phyloP scores from a whole-genome alignment of 2,888 invertebrate species.

The Kuschelorhynchus macadamiae region DNA sequence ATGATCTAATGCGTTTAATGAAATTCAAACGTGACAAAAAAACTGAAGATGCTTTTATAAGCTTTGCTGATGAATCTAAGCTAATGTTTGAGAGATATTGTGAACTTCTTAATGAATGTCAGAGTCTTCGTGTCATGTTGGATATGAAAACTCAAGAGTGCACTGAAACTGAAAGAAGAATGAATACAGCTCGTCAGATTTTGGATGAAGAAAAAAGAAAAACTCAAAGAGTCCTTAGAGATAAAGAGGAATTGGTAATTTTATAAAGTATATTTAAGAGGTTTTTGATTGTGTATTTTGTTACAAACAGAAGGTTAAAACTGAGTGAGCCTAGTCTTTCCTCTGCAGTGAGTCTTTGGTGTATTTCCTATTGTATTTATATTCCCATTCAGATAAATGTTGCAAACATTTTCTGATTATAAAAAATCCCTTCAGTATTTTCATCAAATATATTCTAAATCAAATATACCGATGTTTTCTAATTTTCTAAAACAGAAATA shows the following conservation, averaged over 20 bases:
- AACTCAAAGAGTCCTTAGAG: conserved; percentile 62
- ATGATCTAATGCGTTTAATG: conserved; percentile 56
- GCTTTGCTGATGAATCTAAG: conserved; percentile 81
- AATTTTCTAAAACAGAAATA: too few relatives aligned
- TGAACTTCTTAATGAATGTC: conserved; percentile 80
- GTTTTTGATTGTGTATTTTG: too few relatives aligned
- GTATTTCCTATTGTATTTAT: too few relatives aligned
- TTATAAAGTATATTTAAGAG: not conserved
- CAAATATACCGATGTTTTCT: too few relatives aligned
- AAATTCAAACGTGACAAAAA: conserved; percentile 47
- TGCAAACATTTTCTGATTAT: too few relatives aligned
- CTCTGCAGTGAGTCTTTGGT: too few relatives aligned
- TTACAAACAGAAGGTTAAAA: too few relatives aligned
- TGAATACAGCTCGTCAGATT: conserved; percentile 84
- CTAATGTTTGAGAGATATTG: conserved; percentile 80
- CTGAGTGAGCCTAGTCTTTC: too few relatives aligned
- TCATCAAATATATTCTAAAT: too few relatives aligned
- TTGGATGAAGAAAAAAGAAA: conserved; percentile 85
- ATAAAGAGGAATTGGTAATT: conserved; percentile 48
- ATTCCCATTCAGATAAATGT: too few relatives aligned
- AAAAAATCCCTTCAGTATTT: too few relatives aligned
- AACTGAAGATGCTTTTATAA: conserved; percentile 56
- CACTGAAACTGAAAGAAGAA: conserved; percentile 82
- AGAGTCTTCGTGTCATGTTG: conserved; percentile 78
- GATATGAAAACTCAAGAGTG: conserved; percentile 81